Base-by-base conservation (phyloP, 2,888 invertebrate genomes). In the Cheilosia scutellata region DNA sequence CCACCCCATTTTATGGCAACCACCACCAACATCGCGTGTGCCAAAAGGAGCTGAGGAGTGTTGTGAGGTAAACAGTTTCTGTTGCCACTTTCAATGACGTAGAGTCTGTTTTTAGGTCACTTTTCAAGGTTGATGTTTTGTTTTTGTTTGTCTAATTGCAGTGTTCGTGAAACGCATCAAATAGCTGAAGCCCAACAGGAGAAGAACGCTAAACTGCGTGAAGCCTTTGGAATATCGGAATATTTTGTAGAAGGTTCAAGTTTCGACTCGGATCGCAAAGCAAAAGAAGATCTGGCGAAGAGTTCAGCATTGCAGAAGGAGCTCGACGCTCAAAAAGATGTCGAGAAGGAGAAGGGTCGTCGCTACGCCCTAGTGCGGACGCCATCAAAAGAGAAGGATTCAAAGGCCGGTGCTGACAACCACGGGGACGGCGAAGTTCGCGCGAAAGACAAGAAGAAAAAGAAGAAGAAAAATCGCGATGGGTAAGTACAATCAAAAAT, bases 181-280 rank as follows among this genome's bases (percentile, higher is more conserved):
- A 95, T 98, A 88, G 98, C 99, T 0, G 98, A 98, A 92, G 98
- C 98, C 29, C 98, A 98, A 92, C 97, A 97, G 90, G 97, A 97
- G 93, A 98, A 98, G 93, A 99, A 99, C 94, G 97, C 97, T 2
- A 95, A 96, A 75, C 94, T 99, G 83, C 95, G 98, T 71, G 97
- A 97, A 92, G 99, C 98, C 5, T 98, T 99, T 92, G 98, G 98
- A 76, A 97, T 99, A 89, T 96, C 97, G 33, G 96, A 97, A 89
- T 96, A 95, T 90, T 99, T 98, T 93, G 97, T 98, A 74, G 98
- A 98, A 92, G 98, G 98, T 87, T 96, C 96, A 90, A 97, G 98
- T 91, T 95, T 98, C 92, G 97, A 98, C 93, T 95, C 96, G 3
- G 96, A 96, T 92, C 94, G 96, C 58, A 93, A 93, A 89, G 93